Percentiles rank a stretch among this genome's conserved stretches.
Conservation (phyloP, 2,888 invertebrate species). For the Trichopoda pennipes region DNA sequence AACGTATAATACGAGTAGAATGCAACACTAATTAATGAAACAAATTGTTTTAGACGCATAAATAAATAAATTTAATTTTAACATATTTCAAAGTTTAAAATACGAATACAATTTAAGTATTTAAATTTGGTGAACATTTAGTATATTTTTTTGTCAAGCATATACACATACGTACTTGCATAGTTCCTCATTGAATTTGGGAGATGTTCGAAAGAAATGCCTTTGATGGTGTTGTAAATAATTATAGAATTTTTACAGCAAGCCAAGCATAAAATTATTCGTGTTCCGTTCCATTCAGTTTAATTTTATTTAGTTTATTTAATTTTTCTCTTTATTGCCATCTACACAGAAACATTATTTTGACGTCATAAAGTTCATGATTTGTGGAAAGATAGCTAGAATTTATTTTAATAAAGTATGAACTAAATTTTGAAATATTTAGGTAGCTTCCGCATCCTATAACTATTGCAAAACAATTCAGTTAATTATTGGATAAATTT, state of each 20-base stretch:
- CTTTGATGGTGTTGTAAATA: constrained; percentile 42
- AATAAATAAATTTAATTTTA: background rate
- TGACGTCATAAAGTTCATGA: constrained; percentile 7
- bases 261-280: constrained; percentile 61
- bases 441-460: too few species aligned
- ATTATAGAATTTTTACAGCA: constrained; percentile 64
- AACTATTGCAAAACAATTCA: too few species aligned
- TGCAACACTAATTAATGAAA: background rate
- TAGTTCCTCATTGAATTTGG: background rate
- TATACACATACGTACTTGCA: background rate
- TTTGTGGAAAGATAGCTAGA: constrained; percentile 2
- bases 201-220: constrained; percentile 3
- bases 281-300: too few species aligned
- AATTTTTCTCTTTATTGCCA: background rate
- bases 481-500: too few species aligned
- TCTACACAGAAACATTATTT: background rate
- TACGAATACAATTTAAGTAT: background rate
- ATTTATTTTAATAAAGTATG: too few species aligned
- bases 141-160: background rate
- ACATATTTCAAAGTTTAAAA: background rate
- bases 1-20: too few species aligned
- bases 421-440: constrained; percentile 2
- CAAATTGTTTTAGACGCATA: background rate
- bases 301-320: constrained; percentile 11
- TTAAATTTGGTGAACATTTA: background rate